Evolutionary conservation across 2,113 vertebrate genomes (phyloP).

Genomic region (Canis aureus): DNA sequence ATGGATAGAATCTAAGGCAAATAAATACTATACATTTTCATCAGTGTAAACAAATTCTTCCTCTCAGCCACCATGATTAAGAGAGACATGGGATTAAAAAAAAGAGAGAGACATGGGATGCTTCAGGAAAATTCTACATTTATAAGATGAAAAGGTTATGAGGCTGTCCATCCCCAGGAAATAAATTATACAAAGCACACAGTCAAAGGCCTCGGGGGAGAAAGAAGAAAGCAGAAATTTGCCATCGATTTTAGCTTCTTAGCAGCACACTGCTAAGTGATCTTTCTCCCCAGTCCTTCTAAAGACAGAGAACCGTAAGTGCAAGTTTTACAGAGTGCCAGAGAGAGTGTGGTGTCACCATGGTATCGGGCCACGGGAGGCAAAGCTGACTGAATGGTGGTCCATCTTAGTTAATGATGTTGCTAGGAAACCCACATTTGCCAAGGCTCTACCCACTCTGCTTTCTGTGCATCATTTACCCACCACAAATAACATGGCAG

Average conservation of each 20-base stretch:
- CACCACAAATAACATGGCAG: constrained; percentile 65
- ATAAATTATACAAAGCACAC: constrained; percentile 63
- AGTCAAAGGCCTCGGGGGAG: constrained; percentile 46
- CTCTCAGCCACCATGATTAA: background rate
- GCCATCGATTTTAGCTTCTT: constrained; percentile 71
- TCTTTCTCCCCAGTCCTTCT: constrained; percentile 60
- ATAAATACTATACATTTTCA: constrained; percentile 29
- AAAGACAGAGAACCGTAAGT: constrained; percentile 63
- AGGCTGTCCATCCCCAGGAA: constrained; percentile 57
- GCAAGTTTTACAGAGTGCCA: constrained; percentile 66
- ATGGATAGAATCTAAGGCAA: background rate
- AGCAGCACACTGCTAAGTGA: constrained; percentile 68
- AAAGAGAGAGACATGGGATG: background rate
- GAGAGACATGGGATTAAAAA: background rate
- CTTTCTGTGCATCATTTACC: constrained; percentile 78
- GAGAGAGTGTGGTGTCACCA: constrained; percentile 79
- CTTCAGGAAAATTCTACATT: constrained; percentile 54
- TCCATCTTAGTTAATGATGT: constrained; percentile 75
- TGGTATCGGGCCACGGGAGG: constrained; percentile 80
- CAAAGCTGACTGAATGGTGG: constrained; percentile 75
- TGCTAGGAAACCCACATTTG: constrained; percentile 80
- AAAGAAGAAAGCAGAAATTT: constrained; percentile 48
- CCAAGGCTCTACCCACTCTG: constrained; percentile 73
- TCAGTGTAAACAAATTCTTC: constrained; percentile 9
- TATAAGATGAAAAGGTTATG: constrained; percentile 20